Percentiles rank a stretch among this genome's conserved stretches.
phyloP scores from a whole-genome alignment of 2,888 invertebrate species.

The Athripsodes cinereus region DNA sequence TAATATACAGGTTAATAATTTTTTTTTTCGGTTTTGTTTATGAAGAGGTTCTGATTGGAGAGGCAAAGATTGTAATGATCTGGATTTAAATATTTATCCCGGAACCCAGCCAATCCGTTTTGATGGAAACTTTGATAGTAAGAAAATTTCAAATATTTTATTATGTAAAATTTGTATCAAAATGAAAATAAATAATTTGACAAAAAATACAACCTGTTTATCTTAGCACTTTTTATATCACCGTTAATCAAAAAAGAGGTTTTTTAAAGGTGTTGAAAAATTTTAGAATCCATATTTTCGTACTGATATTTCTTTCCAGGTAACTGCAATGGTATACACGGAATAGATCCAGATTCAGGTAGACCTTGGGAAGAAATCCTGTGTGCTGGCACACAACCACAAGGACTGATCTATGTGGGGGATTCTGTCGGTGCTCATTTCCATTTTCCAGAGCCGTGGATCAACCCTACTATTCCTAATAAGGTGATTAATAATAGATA shows the following conservation, averaged over 20 bases:
- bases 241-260: too few species aligned
- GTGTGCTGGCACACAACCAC: slow-evolving; percentile 29
- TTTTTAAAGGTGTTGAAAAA: too few species aligned
- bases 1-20: too few species aligned
- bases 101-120: slow-evolving; percentile 29
- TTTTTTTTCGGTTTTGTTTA: too few species aligned
- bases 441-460: slow-evolving; percentile 42
- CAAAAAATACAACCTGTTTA: too few species aligned
- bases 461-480: slow-evolving; percentile 35
- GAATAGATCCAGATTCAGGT: slow-evolving; percentile 28
- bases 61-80: slow-evolving; percentile 33
- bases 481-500: slow-evolving; percentile 30
- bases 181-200: too few species aligned
- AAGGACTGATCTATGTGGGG: slow-evolving; percentile 33
- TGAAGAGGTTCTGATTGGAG: slow-evolving; percentile 34
- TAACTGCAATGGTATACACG: slow-evolving; percentile 35
- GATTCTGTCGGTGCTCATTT: slow-evolving; percentile 49
- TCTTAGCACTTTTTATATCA: too few species aligned
- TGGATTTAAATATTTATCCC: slow-evolving; percentile 30
- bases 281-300: too few species aligned
- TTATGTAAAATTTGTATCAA: too few species aligned
- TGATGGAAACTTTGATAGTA: slow-evolving; percentile 25
- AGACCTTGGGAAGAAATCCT: slow-evolving; percentile 31
- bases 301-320: too few species aligned
- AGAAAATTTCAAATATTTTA: background rate